Base-by-base conservation (phyloP, 2,113 vertebrate genomes). In the Oryzias curvinotus region DNA sequence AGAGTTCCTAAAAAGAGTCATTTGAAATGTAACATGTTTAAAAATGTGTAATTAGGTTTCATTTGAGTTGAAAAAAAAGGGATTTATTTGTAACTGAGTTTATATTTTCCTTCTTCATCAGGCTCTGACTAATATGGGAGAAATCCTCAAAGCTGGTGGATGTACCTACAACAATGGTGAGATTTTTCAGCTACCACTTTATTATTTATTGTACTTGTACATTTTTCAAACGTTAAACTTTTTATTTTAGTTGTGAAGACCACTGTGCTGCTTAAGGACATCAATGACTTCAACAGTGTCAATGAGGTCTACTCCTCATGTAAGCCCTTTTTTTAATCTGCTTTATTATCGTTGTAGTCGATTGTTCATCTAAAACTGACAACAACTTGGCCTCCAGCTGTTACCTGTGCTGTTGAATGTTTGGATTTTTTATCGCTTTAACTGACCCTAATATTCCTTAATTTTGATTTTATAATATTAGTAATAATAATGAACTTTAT, bases 241-340 rank as follows among this genome's bases (percentile, higher is more conserved):
- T 15, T 18, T 82, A 55, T 91, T 92, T 62, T 82, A 99, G 97
- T 99, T 90, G 95, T 98, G 65, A 99, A 99, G 91, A 92, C 97
- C 51, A 99, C 96, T 0, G 93, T 99, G 72, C 85, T 99, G 62
- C 89, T 99, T 80, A 92, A 94, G 25, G 95, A 98, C 66, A 98
- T 99, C 5, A 95, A 95, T 51, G 95, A 99, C 91, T 98, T 96
- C 75, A 91, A 80, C 85, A 81, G 85, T 5, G 91, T 99, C 70
- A 98, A 99, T 50, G 95, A 98, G 13, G 71, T 94, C 83, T 99
- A 99, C 87, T 95, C 93, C 80, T 92, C 95, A 52, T 97, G 97
- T 98, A 86, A 97, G 96, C 93, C 14, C 12, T 50, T 43, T 42
- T 16, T 5, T 21, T 25, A 12, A 19, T 57, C 0, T 1, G 48